Conservation (phyloP, 2,888 invertebrate species). For the Eretmocerus hayati region DNA sequence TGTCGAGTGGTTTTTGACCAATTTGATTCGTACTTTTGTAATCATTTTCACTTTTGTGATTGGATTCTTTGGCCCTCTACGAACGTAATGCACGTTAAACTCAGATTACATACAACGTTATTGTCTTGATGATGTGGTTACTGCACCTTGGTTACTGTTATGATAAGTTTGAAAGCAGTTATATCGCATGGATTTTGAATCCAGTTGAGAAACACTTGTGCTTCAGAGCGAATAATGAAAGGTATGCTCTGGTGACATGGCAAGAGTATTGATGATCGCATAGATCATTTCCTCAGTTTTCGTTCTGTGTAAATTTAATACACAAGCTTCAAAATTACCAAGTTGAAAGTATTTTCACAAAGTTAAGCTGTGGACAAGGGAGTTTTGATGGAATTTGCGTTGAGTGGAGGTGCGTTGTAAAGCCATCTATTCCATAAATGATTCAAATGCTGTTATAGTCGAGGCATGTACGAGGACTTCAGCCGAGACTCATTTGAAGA, state of each 20-base stretch:
- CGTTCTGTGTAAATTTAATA: too few relatives aligned
- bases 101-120: too few relatives aligned
- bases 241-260: too few relatives aligned
- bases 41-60: background rate
- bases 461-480: conserved; percentile 79
- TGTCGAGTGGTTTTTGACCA: background rate
- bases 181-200: conserved; percentile 39
- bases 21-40: background rate
- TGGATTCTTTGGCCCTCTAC: too few relatives aligned
- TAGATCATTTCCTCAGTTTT: too few relatives aligned
- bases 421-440: conserved; percentile 34
- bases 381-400: conserved; percentile 28
- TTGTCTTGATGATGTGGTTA: too few relatives aligned
- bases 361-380: conserved; percentile 43
- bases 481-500: conserved; percentile 84
- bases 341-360: conserved; percentile 37
- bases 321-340: background rate
- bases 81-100: too few relatives aligned
- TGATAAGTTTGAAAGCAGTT: too few relatives aligned
- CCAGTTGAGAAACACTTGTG: conserved; percentile 34
- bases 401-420: conserved; percentile 8
- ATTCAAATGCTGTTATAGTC: conserved; percentile 45
- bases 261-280: too few relatives aligned
- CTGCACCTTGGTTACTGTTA: too few relatives aligned
- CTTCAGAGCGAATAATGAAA: too few relatives aligned